Conservation (phyloP, 92 coral and sea anemone genomes). For the Chrysogorgia sp. region DNA sequence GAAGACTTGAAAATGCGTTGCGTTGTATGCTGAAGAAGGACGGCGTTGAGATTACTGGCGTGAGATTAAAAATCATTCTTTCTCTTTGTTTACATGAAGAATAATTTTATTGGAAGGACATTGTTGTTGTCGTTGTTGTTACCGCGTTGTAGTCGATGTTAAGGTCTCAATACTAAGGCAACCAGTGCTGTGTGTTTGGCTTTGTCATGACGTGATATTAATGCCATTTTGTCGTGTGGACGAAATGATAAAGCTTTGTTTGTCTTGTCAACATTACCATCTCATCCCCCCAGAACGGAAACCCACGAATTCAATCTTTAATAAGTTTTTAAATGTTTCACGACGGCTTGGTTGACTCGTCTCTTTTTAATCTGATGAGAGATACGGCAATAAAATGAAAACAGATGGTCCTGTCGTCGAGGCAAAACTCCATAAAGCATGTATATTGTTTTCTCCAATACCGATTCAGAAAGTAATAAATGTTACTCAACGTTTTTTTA, state of each 20-base stretch:
- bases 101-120: too few species aligned
- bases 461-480: conserved; percentile 1
- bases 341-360: not conserved
- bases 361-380: not conserved
- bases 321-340: conserved; percentile 48
- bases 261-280: conserved; percentile 23
- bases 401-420: not conserved
- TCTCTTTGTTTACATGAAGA: too few species aligned
- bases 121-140: too few species aligned
- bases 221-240: conserved; percentile 12
- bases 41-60: too few species aligned
- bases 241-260: conserved; percentile 1
- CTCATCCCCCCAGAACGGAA: conserved; percentile 7
- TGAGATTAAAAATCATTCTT: too few species aligned
- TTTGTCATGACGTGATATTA: conserved; percentile 15
- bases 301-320: conserved; percentile 36
- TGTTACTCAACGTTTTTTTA: not conserved
- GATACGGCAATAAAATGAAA: not conserved
- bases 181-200: conserved; percentile 17
- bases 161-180: too few species aligned
- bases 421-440: not conserved
- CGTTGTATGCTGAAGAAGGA: too few species aligned
- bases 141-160: too few species aligned
- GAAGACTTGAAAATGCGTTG: too few species aligned
- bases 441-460: not conserved